Conservation (phyloP, 2,888 invertebrate genomes). For the Allygus modestus region DNA sequence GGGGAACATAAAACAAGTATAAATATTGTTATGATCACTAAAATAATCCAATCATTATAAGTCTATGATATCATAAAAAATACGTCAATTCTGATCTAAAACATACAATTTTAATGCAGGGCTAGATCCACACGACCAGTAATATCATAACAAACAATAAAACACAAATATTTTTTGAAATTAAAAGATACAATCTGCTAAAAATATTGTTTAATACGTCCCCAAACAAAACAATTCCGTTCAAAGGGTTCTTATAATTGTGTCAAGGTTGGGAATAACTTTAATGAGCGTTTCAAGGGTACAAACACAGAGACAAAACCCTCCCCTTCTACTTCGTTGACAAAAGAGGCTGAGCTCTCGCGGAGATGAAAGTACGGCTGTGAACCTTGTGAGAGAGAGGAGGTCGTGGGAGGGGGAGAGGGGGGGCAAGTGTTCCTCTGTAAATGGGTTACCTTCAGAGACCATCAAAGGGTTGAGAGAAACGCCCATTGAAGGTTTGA, state of each 20-base stretch:
- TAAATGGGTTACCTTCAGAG: conserved; percentile 44
- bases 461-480: conserved; percentile 42
- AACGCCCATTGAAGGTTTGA: not conserved
- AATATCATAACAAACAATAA: no score
- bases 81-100: no score
- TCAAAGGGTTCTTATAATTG: not conserved
- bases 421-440: conserved; percentile 32
- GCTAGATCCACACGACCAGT: no score
- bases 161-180: no score
- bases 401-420: not conserved
- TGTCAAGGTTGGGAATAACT: conserved; percentile 32
- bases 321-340: not conserved
- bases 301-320: not conserved
- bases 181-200: no score
- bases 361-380: not conserved
- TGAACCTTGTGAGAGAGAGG: not conserved
- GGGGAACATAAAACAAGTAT: no score
- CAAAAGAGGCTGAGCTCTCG: not conserved
- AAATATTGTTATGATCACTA: no score
- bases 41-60: no score
- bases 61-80: no score
- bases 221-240: no score
- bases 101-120: no score
- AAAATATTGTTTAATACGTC: no score
- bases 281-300: conserved; percentile 29